Evolutionary conservation across 2,888 invertebrate genomes (phyloP).

Genomic region (Pemphredon lugubris): DNA sequence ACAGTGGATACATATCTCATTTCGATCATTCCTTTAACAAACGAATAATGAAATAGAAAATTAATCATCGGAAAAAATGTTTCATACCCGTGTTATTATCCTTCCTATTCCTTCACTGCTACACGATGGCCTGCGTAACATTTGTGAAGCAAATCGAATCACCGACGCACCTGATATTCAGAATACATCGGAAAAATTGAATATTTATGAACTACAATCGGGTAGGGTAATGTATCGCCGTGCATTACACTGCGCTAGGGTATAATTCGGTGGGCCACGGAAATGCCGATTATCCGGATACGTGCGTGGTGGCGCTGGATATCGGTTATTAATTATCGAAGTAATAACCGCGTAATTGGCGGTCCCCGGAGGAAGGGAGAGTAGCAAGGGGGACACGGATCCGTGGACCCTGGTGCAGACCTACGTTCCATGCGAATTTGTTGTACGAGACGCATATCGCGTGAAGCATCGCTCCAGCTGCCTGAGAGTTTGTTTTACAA

Average conservation of each 20-base stretch:
- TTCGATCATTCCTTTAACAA: too few relatives aligned
- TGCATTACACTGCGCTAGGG: conserved; percentile 26
- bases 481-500: conserved; percentile 36
- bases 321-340: conserved; percentile 74
- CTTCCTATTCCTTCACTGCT: too few relatives aligned
- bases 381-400: conserved; percentile 20
- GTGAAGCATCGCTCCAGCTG: conserved; percentile 10
- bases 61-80: too few relatives aligned
- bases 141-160: too few relatives aligned
- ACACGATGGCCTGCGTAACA: too few relatives aligned
- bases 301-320: conserved; percentile 54
- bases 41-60: too few relatives aligned
- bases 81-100: too few relatives aligned
- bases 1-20: too few relatives aligned
- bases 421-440: conserved; percentile 25
- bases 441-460: conserved; percentile 23
- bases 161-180: conserved; percentile 19
- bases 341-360: conserved; percentile 73
- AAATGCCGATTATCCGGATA: conserved; percentile 61
- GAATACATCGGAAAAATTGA: neutral
- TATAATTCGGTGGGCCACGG: conserved; percentile 58
- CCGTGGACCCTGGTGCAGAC: conserved; percentile 21
- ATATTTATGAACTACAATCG: conserved; percentile 37
- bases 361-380: conserved; percentile 45
- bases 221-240: conserved; percentile 33